A percentile compares a stretch with the other conserved stretches of the same genome.
Conservation (phyloP, 2,888 invertebrate species). For the Cantharis rustica region DNA sequence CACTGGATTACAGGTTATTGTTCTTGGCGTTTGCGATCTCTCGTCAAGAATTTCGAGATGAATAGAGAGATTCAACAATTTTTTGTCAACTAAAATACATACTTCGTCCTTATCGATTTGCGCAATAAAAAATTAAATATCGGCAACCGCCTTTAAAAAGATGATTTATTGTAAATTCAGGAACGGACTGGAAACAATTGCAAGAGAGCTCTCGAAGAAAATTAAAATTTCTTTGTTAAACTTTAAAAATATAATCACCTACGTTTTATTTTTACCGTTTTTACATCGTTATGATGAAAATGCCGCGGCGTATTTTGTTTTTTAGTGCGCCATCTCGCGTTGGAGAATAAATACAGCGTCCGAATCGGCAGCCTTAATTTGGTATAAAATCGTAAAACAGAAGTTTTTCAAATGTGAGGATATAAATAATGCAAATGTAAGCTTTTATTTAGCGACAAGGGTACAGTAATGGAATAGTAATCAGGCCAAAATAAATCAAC, state of each 20-base stretch:
- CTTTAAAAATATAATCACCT: too few species aligned
- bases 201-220: too few species aligned
- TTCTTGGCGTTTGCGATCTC: constrained; percentile 5
- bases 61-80: neutral
- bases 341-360: neutral
- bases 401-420: neutral
- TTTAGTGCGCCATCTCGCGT: neutral
- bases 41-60: neutral
- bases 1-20: constrained; percentile 10
- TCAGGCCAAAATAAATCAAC: neutral
- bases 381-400: neutral
- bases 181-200: neutral
- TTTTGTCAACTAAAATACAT: neutral
- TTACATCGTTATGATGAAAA: too few species aligned
- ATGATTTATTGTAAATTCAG: neutral
- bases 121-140: neutral
- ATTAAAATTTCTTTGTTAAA: too few species aligned
- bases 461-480: neutral
- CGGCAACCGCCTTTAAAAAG: too few species aligned
- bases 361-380: neutral
- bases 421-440: neutral
- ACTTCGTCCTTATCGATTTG: neutral
- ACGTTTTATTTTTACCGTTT: too few species aligned
- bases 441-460: neutral
- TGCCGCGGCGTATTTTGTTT: too few species aligned